Evolutionary conservation across 37 sponge, comb jelly and placozoan species (phyloP), one percentile per base, ranked within the genome.

Genomic region (Halisarca cf. caerulea): DNA sequence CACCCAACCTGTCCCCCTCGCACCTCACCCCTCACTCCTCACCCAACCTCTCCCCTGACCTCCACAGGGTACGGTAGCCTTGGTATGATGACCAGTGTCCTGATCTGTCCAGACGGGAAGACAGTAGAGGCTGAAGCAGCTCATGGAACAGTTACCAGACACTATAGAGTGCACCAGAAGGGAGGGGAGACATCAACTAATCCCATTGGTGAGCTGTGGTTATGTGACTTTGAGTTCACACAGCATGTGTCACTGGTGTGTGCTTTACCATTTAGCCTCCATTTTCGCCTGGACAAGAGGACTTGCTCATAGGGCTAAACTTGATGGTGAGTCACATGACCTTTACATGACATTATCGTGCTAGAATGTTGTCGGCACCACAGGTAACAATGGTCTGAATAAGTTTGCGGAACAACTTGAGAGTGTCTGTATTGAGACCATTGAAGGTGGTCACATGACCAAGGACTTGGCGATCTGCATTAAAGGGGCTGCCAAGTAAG

Each of bases 61-160:
- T 4, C 62, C 62, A 44, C 45, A 91, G 97, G 97, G 20, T 97
- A 91, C 57, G 97, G 97, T 20, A 90, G 91, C 34, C 91, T 97
- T 28, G 97, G 97, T 0, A 97, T 97, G 97, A 97, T 97, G 97
- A 97, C 97, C 1, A 97, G 97, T 88, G 97, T 97, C 74, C 83
- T 97, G 74, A 83, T 94, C 51, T 97, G 97, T 59, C 97, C 97
- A 3, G 97, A 97, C 47, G 97, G 97, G 0, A 94, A 88, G 89
- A 97, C 97, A 38, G 92, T 97, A 32, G 97, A 97, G 83, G 92
- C 94, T 38, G 97, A 97, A 60, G 97, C 97, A 25, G 97, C 97
- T 36, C 97, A 97, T 58, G 97, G 97, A 0, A 97, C 97, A 34
- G 97, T 97, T 30, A 97, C 97, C 80, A 87, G 97, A 69, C 97